Base-by-base conservation (phyloP, 2,797 vertebrate genomes). In the Mormyrops attenuatus region DNA sequence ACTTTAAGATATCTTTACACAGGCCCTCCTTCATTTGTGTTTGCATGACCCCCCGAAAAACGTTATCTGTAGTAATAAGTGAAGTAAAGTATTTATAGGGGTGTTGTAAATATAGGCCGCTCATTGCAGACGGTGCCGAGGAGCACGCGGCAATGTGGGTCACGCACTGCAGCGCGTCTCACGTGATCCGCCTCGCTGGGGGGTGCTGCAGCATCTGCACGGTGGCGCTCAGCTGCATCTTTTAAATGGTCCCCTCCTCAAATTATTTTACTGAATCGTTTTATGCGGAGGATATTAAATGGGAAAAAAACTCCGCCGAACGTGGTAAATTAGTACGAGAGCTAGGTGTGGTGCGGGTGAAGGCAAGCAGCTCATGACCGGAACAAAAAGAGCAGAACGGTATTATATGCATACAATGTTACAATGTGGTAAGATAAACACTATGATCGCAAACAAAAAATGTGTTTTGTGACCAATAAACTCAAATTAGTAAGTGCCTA, bases 141-240 rank as follows among this genome's bases (percentile, higher is more conserved):
- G 89, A 86, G 88, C 90, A 63, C 90, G 77, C 60, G 52, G 63
- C 88, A 91, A 93, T 93, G 90, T 93, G 90, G 93, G 93, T 93
- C 93, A 93, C 90, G 66, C 91, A 91, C 91, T 92, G 93, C 93
- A 93, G 91, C 89, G 88, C 57, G 44, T 3, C 89, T 93, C 93
- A 92, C 93, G 92, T 93, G 91, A 88, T 87, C 47, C 20, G 20
- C 77, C 88, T 57, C 22, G 88, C 90, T 89, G 88, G 91, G 88
- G 88, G 22, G 77, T 57, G 30, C 91, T 90, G 92, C 92, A 90
- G 89, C 91, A 92, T 91, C 91, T 91, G 90, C 77, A 88, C 86
- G 20, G 52, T 44, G 60, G 20, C 63, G 52, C 85, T 90, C 91
- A 92, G 50, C 90, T 92, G 91, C 89, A 90, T 60, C 34, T 49